Base-by-base conservation (phyloP, 2,888 invertebrate genomes). In the Chironomus tentans region DNA sequence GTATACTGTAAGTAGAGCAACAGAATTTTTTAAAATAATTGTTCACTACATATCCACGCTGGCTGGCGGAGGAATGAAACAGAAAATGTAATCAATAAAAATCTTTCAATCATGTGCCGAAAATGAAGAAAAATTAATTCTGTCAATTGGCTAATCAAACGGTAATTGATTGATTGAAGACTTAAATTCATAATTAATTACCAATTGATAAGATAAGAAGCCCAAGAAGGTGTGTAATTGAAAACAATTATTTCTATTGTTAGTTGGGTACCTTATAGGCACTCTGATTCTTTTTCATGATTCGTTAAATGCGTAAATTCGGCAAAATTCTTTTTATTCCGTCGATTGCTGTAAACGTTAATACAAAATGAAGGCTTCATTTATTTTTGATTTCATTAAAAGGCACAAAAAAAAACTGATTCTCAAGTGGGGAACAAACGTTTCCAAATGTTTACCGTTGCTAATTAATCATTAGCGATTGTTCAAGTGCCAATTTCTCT, bases 171-270 rank as follows among this genome's bases (percentile, higher is more conserved):
- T 47, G 15, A 22, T 47, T 68, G 46, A 68, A 47, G 68, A 65
- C 24, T 68, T 47, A 74, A 74, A 74, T 74, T 74, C 48, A 38
- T 74, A 68, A 74, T 74, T 74, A 74, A 74, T 74, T 74, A 21
- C 47, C 18, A 48, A 18, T 74, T 38, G 68, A 74, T 74, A 68
- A 74, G 74, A 74, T 74, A 47, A n/a, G 1, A 74, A n/a, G 21
- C 1, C 18, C 15, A 61, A 15, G 56, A 56, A 15, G 18, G n/a
- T 15, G 56, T 62, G 68, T 68, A 74, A 74, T 74, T 74, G 74
- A 65, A 18, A 22, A 18, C 56, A 56, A 56, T 56, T 56, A 56
- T 18, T 56, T 56, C 18, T 56, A 56, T 56, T 56, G n/a, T 56
- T 56, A 7, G 2, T 56, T 15, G 0, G 18, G 15, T 15, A 56